phyloP scores from a whole-genome alignment of 2,888 invertebrate species.

The Dimorphilus gyrociliatus region DNA sequence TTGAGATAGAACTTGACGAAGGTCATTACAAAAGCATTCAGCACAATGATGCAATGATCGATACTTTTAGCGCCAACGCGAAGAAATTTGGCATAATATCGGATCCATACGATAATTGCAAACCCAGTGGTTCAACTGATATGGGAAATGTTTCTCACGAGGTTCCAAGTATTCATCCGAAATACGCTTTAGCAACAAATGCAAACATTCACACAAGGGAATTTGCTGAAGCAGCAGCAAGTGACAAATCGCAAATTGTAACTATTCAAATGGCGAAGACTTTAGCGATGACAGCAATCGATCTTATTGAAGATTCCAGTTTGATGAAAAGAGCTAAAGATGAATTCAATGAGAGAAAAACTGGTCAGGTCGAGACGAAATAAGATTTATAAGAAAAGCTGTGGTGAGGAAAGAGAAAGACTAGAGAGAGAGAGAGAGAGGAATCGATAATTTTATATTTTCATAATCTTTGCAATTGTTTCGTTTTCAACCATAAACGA shows the following conservation, averaged over 20 bases:
- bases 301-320: conserved; percentile 13
- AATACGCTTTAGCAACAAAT: conserved; percentile 19
- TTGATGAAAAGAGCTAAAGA: conserved; percentile 10
- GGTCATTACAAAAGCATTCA: not conserved
- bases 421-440: no score
- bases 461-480: no score
- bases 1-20: not conserved
- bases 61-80: conserved; percentile 3
- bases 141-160: conserved; percentile 33
- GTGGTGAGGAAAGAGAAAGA: no score
- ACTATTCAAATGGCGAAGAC: conserved; percentile 16
- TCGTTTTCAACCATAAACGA: no score
- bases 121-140: conserved; percentile 24
- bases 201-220: conserved; percentile 20
- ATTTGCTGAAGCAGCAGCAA: conserved; percentile 20
- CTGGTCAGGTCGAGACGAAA: no score
- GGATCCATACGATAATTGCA: not conserved
- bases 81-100: not conserved
- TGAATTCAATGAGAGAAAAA: no score
- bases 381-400: no score
- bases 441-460: no score
- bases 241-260: conserved; percentile 10
- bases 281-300: conserved; percentile 17
- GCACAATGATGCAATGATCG: not conserved
- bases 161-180: conserved; percentile 29